Conservation (phyloP, 1,140 invertebrate genomes). For the Conus ventricosus region DNA sequence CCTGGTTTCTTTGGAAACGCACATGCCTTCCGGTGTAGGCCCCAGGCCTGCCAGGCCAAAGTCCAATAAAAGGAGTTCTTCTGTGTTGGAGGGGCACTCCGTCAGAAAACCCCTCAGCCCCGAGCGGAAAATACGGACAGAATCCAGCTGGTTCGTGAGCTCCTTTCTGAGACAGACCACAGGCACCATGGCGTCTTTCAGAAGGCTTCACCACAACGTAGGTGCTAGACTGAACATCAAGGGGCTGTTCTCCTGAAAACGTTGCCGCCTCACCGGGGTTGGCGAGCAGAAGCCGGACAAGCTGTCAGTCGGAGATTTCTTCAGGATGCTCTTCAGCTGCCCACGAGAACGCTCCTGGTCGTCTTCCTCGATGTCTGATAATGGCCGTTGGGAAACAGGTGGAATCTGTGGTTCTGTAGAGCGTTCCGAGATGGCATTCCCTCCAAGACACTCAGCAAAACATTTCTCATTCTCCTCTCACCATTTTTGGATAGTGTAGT, state of each 20-base stretch:
- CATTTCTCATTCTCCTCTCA: constrained; percentile 18
- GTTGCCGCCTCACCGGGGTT: neutral
- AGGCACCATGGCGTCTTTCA: neutral
- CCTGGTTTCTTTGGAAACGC: neutral
- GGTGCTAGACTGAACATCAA: neutral
- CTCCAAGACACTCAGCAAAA: constrained; percentile 5
- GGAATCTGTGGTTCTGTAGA: neutral
- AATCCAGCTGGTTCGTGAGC: neutral
- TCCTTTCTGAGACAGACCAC: neutral
- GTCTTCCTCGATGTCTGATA: neutral
- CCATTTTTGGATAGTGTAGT: neutral
- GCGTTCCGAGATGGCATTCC: neutral
- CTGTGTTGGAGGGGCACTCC: neutral
- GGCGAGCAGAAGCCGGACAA: neutral
- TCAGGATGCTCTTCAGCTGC: constrained; percentile 15
- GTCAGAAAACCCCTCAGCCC: neutral
- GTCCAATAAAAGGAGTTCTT: neutral
- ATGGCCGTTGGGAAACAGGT: neutral
- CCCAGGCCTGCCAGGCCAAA: neutral
- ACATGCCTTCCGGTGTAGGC: neutral
- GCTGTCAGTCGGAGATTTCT: neutral
- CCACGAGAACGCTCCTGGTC: neutral
- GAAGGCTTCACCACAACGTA: neutral
- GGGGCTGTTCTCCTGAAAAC: neutral
- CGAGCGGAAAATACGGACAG: neutral